Conservation (phyloP, 2,888 invertebrate species). For the Orgyia antiqua region DNA sequence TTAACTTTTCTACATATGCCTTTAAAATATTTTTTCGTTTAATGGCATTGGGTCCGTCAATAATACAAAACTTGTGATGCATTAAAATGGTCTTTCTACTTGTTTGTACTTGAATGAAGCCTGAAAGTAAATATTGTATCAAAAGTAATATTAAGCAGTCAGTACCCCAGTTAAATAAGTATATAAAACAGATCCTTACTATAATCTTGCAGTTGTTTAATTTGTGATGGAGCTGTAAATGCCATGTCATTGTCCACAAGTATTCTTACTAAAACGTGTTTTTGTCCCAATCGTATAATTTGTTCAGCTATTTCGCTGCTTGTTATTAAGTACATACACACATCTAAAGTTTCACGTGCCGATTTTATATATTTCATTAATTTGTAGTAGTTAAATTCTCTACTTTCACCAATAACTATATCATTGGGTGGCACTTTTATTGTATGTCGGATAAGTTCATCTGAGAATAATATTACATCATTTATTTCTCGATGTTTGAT, state of each 20-base stretch:
- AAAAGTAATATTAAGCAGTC: neutral
- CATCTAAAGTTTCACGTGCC: constrained; percentile 67
- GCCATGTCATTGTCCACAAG: constrained; percentile 72
- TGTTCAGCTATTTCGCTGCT: constrained; percentile 68
- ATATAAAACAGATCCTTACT: constrained; percentile 49
- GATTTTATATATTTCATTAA: constrained; percentile 68
- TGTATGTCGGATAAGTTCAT: constrained; percentile 51
- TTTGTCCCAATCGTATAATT: constrained; percentile 66
- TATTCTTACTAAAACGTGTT: constrained; percentile 66
- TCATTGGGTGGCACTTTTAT: constrained; percentile 57
- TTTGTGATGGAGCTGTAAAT: constrained; percentile 65
- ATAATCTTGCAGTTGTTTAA: constrained; percentile 62
- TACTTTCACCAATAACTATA: constrained; percentile 58
- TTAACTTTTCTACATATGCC: constrained; percentile 60
- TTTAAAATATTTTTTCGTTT: constrained; percentile 56
- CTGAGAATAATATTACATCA: constrained; percentile 70
- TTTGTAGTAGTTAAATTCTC: constrained; percentile 67
- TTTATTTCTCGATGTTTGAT: constrained; percentile 64
- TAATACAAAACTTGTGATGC: constrained; percentile 89
- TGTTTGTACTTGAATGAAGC: constrained; percentile 70
- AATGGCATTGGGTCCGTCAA: constrained; percentile 78
- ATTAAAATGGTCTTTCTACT: constrained; percentile 78
- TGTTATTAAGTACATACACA: constrained; percentile 73
- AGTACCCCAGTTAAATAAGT: too few species aligned
- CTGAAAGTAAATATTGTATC: constrained; percentile 28